Conservation (phyloP, 2,797 vertebrate species). For the Paratrypauchen microcephalus region DNA sequence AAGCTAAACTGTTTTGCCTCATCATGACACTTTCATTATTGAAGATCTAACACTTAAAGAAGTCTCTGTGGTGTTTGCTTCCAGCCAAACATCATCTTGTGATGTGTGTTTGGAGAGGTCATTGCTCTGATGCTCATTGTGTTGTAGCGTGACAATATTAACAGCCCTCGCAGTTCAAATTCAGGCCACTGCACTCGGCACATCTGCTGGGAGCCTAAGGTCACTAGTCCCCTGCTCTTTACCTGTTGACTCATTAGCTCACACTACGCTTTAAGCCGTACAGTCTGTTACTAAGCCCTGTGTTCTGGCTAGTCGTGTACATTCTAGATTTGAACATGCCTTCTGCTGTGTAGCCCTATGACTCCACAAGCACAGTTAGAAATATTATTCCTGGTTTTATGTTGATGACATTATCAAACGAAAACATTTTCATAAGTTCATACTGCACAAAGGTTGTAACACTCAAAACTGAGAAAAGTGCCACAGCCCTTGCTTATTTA, state of each 20-base stretch:
- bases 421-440: neutral
- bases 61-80: neutral
- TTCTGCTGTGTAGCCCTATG: neutral
- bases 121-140: neutral
- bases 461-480: neutral
- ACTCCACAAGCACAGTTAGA: neutral
- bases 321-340: slow-evolving; percentile 74
- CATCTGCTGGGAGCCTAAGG: slow-evolving; percentile 45
- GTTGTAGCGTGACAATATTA: slow-evolving; percentile 42
- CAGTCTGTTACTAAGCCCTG: slow-evolving; percentile 1
- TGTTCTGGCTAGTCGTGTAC: slow-evolving; percentile 41
- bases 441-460: neutral
- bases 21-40: slow-evolving; percentile 1
- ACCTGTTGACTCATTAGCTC: slow-evolving; percentile 45
- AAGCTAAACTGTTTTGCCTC: slow-evolving; percentile 16
- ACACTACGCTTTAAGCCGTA: slow-evolving; percentile 15
- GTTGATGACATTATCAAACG: neutral
- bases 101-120: neutral
- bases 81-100: neutral
- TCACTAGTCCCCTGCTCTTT: slow-evolving; percentile 24
- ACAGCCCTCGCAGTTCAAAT: slow-evolving; percentile 47
- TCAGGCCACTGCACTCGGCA: slow-evolving; percentile 49
- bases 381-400: slow-evolving; percentile 18
- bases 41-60: neutral
- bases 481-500: neutral